Base-by-base conservation (phyloP, 2,113 vertebrate genomes). In the Amphiprion percula region DNA sequence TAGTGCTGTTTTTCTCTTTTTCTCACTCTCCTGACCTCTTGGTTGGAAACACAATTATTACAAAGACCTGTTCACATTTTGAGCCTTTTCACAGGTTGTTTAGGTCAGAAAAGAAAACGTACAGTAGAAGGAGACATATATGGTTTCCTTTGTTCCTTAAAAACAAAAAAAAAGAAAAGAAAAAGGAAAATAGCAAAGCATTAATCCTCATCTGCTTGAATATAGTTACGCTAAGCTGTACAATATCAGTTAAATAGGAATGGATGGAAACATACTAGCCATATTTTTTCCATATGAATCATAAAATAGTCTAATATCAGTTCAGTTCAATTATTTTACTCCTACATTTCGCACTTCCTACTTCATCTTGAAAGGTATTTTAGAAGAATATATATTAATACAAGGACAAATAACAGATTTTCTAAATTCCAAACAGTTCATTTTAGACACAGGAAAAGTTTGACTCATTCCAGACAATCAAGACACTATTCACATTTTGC, bases 391-490 rank as follows among this genome's bases (percentile, higher is more conserved):
- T 19, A 4, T 39, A 30, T 4, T 30, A 47, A 21, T 19, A 54
- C 7, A 71, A 23, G 63, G 59, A 24, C 1, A 47, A 39, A 41
- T 1, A 24, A 46, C 8, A 39, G 60, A 60, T 17, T 69, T 69
- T 11, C 17, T 73, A 6, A 78, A 24, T 10, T 37, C 33, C 28
- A 53, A 72, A 67, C 5, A 53, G 24, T 53, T 72, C 21, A 16
- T 66, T 67, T 21, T 41, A 39, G 17, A 55, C 60, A 15, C 41
- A 41, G 10, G 39, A 41, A 41, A 54, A 8, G 19, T 28, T 55
- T 76, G 65, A 84, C 49, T 86, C 68, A 84, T 60, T 61, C 67
- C 61, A 62, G 24, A 52, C 39, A 46, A 64, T 50, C 54, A 30
- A 82, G 50, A 4, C 24, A 23, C 26, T 10, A 23, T 0, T 4